Evolutionary conservation across 1,140 invertebrate genomes (phyloP).

Genomic region (Anagrus nilaparvatae): DNA sequence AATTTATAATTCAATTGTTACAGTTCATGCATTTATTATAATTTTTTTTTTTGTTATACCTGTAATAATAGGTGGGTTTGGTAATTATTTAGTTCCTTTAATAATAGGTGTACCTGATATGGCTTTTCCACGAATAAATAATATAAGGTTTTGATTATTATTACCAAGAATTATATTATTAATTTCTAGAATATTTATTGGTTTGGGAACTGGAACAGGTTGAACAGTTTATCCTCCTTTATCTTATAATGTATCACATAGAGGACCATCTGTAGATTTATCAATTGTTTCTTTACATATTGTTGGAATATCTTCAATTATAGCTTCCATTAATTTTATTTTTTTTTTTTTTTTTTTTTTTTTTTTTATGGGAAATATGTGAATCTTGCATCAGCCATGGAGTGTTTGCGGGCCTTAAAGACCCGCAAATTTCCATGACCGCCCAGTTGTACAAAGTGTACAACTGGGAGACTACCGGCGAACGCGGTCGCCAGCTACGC

Average conservation of each 20-base stretch:
- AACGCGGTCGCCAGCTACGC: too few species aligned
- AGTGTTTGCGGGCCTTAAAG: too few species aligned
- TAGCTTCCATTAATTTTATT: conserved; percentile 56
- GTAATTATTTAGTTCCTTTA: conserved; percentile 65
- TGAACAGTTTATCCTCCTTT: conserved; percentile 62
- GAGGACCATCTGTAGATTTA: conserved; percentile 52
- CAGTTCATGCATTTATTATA: conserved; percentile 64
- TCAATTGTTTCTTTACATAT: conserved; percentile 58
- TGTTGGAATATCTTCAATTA: conserved; percentile 56
- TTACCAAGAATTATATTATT: conserved; percentile 51
- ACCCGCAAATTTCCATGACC: too few species aligned
- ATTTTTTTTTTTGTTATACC: conserved; percentile 75
- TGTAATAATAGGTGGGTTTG: conserved; percentile 67
- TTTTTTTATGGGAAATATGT: too few species aligned
- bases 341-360: too few species aligned
- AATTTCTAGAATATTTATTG: conserved; percentile 45
- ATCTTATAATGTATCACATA: conserved; percentile 45
- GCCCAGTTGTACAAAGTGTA: too few species aligned
- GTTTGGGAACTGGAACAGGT: conserved; percentile 51
- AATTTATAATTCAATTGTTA: conserved; percentile 65
- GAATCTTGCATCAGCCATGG: too few species aligned
- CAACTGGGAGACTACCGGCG: too few species aligned
- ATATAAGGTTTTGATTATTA: conserved; percentile 66
- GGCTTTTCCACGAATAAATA: conserved; percentile 66
- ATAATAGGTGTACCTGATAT: conserved; percentile 64